Base-by-base conservation (phyloP, 1,140 invertebrate species). In the Drosophila kanapiae region DNA sequence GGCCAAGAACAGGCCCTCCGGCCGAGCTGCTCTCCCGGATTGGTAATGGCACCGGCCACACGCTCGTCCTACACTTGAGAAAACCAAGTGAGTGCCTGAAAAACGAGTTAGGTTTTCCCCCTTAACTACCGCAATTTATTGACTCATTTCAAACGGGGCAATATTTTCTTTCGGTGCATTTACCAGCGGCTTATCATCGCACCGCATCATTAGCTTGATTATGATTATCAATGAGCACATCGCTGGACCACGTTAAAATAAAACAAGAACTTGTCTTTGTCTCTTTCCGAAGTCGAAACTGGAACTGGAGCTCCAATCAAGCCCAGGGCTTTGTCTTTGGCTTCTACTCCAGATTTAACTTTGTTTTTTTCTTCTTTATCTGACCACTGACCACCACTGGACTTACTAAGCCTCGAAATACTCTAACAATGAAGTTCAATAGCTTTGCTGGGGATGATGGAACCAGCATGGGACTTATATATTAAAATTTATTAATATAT, bases 211-310 rank as follows among this genome's bases (percentile, higher is more conserved):
- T 91, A 91, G 85, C 86, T 91, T 90, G 85, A 90, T 90, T 90
- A 91, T 90, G 81, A 85, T 90, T 90, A 90, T 90, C 85, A 91
- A 90, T 90, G 86, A 82, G 81, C 81, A 90, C 85, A 91, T 85
- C 75, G 79, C 51, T 53, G 45, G 59, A 68, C 78, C 57, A 72
- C 75, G 75, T 82, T 82, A 62, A 78, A 56, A 82, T 62, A 48
- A 72, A 35, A 69, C 58, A 60, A 78, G 57, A 78, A 85, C 48
- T 67, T 67, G 60, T 54, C 61, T 75, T 70, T 81, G 76, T 78
- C 65, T 59, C 37, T 60, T 40, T 38, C 33, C 35, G 60, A 63
- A 63, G 35, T 38, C 42, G 33, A 35, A 63, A 48, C 45, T 65
- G 38, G 48, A 71, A 71, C 43, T 38, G 62, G 57, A 45, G 38